These are phyloP conservation scores for Triplophysa tibetana DNA, from an alignment of 2,113 vertebrate genomes.

Conservation along the genomic window DNA sequence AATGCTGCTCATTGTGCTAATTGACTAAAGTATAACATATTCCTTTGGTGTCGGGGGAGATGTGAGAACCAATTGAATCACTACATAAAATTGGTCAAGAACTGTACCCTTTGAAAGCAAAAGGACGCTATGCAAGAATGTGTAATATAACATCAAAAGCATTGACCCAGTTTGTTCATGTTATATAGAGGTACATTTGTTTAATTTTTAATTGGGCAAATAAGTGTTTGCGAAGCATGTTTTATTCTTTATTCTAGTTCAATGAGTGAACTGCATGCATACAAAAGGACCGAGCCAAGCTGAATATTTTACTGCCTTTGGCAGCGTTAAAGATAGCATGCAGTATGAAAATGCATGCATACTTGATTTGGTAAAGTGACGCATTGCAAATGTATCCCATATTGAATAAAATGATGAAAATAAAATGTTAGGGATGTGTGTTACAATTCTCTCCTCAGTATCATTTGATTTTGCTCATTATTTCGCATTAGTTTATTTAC, in stretches of 20 bases:
- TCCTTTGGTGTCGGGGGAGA: slow-evolving; percentile 26
- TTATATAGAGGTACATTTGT: slow-evolving; percentile 39
- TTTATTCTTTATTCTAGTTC: slow-evolving; percentile 52
- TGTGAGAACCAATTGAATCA: slow-evolving; percentile 32
- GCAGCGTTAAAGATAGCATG: slow-evolving; percentile 45
- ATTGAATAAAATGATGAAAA: slow-evolving; percentile 5
- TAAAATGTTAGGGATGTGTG: neutral
- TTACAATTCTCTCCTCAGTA: neutral
- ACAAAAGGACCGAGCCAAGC: slow-evolving; percentile 29
- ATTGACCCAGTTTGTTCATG: slow-evolving; percentile 44
- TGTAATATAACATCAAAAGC: slow-evolving; percentile 51
- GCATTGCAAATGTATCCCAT: slow-evolving; percentile 5
- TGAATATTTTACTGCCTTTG: slow-evolving; percentile 43
- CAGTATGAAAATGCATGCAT: slow-evolving; percentile 34
- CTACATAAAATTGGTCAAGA: slow-evolving; percentile 24
- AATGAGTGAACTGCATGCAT: slow-evolving; percentile 46
- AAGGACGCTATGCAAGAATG: slow-evolving; percentile 17
- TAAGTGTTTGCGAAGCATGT: slow-evolving; percentile 48
- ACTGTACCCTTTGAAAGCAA: slow-evolving; percentile 38
- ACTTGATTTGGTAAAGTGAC: slow-evolving; percentile 26
- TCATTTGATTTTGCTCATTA: neutral
- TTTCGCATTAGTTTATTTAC: neutral
- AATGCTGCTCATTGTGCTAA: slow-evolving; percentile 1
- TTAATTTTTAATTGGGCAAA: slow-evolving; percentile 52
- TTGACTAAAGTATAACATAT: neutral